Percentiles rank a stretch among this genome's conserved stretches.
phyloP scores from a whole-genome alignment of 2,113 vertebrate species.

The Megaptera novaeangliae region DNA sequence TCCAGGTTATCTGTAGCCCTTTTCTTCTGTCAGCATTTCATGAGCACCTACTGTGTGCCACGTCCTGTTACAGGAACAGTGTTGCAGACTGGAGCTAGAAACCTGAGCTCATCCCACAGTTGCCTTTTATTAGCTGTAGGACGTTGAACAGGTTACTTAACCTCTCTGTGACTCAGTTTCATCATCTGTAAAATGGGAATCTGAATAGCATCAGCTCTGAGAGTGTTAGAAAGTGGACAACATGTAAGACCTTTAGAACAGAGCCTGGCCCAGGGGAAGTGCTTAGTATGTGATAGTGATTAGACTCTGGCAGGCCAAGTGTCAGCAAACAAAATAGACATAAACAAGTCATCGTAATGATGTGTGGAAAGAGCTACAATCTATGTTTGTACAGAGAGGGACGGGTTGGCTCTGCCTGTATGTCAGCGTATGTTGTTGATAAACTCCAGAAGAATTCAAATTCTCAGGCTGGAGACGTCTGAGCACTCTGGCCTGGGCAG shows the following conservation, averaged over 20 bases:
- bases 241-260: fast-evolving
- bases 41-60: neutral
- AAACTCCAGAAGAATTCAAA: neutral
- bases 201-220: neutral
- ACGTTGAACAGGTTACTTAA: neutral
- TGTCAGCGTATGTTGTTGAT: neutral
- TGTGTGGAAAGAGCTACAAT: fast-evolving
- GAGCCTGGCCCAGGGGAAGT: fast-evolving
- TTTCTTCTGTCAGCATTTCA: neutral
- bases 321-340: neutral
- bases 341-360: fast-evolving
- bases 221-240: neutral
- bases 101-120: neutral
- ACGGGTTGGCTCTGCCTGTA: neutral
- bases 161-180: neutral
- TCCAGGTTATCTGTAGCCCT: neutral
- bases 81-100: neutral
- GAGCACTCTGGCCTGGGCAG: neutral
- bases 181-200: neutral
- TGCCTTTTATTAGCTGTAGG: neutral
- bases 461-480: fast-evolving
- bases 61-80: fast-evolving
- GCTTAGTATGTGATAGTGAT: fast-evolving
- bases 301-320: neutral
- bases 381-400: no score